phyloP scores from a whole-genome alignment of 1,140 invertebrate genomes.

The Heterodera carotae region DNA sequence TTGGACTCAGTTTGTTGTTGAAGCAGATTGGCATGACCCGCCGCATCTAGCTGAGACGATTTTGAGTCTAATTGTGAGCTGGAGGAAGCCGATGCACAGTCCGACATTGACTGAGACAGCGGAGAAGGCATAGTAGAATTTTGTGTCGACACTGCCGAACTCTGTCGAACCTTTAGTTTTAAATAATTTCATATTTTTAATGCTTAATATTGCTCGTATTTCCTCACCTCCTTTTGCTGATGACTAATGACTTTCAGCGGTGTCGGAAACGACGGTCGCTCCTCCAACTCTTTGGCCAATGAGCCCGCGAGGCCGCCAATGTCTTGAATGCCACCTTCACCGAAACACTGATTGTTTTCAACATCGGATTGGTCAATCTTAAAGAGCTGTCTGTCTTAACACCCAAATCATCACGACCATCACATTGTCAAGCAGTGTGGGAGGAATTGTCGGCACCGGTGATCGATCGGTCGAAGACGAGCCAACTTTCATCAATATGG shows the following conservation, averaged over 20 bases:
- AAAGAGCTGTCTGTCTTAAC: no score
- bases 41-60: neutral
- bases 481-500: slow-evolving; percentile 41
- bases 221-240: no score
- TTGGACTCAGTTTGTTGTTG: slow-evolving; percentile 38
- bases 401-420: no score
- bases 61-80: neutral
- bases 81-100: neutral
- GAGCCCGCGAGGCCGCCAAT: slow-evolving; percentile 53
- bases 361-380: slow-evolving; percentile 42
- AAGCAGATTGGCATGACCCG: slow-evolving; percentile 31
- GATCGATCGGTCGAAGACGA: slow-evolving; percentile 26
- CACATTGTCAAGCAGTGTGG: slow-evolving; percentile 37
- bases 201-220: no score
- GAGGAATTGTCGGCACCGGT: slow-evolving; percentile 35
- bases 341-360: slow-evolving; percentile 42
- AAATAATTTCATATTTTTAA: no score
- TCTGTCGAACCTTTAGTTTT: slow-evolving; percentile 23
- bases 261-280: slow-evolving; percentile 28
- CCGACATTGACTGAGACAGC: neutral
- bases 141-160: neutral
- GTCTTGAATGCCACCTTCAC: slow-evolving; percentile 15
- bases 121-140: neutral
- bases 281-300: slow-evolving; percentile 46
- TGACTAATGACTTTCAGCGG: slow-evolving; percentile 1